Evolutionary conservation across 2,888 invertebrate genomes (phyloP).

Genomic region (Orthosia gothica): DNA sequence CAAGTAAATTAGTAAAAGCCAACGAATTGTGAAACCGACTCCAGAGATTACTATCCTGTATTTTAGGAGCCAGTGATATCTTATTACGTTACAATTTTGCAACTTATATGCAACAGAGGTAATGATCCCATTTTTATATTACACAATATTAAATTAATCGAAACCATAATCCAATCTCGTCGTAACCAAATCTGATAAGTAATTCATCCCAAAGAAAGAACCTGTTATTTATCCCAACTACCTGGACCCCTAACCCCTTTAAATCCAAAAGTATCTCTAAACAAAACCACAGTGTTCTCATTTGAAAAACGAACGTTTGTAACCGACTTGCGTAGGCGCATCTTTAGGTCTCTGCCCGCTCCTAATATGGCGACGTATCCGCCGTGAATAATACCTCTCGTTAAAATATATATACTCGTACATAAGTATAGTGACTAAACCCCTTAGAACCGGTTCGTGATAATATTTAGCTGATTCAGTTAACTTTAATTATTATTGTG

Average conservation of each 20-base stretch:
- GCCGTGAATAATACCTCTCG: conserved; percentile 70
- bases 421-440: conserved; percentile 63
- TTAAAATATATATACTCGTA: conserved; percentile 61
- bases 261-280: conserved; percentile 6
- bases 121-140: no score
- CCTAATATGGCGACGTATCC: conserved; percentile 74
- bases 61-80: no score
- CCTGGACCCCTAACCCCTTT: neutral
- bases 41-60: no score
- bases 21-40: no score
- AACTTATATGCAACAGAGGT: no score
- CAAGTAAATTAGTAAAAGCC: no score
- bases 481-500: conserved; percentile 28
- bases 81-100: no score
- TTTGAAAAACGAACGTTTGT: conserved; percentile 66
- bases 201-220: neutral
- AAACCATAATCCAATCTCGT: no score
- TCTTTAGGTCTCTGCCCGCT: conserved; percentile 61
- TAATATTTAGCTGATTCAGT: conserved; percentile 50
- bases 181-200: no score
- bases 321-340: conserved; percentile 75
- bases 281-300: conserved; percentile 35
- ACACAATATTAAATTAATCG: no score
- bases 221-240: neutral
- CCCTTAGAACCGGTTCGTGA: conserved; percentile 58